phyloP scores from a whole-genome alignment of 2,113 vertebrate genomes.

The Hystrix brachyura region DNA sequence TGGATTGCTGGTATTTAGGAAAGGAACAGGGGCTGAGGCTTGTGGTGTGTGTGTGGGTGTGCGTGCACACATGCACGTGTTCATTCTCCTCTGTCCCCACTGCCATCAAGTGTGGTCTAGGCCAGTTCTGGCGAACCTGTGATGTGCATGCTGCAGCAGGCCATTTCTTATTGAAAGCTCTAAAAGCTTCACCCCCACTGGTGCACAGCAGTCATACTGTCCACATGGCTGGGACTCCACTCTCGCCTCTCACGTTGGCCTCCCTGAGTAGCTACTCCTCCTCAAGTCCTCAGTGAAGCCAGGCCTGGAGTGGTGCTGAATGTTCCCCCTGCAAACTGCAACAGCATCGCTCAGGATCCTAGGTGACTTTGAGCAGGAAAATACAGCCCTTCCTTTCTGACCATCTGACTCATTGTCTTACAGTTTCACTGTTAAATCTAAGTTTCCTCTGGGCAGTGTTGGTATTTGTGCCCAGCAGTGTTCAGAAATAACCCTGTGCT shows the following conservation, averaged over 20 bases:
- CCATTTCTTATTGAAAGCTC: no score
- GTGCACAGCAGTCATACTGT: not conserved
- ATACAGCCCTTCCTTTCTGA: not conserved
- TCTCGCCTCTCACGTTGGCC: not conserved
- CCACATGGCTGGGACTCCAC: not conserved
- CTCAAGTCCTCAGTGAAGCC: not conserved
- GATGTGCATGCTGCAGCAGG: no score
- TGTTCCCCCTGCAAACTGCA: not conserved
- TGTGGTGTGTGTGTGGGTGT: not conserved
- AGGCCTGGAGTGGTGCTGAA: not conserved
- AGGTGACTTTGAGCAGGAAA: conserved; percentile 42
- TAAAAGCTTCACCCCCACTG: no score
- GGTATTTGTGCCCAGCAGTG: conserved; percentile 33
- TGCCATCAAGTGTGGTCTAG: not conserved
- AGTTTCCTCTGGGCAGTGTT: conserved; percentile 48
- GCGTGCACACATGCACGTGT: not conserved
- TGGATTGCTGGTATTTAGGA: not conserved
- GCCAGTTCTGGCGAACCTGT: fast-evolving
- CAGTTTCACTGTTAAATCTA: conserved; percentile 30
- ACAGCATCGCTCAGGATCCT: not conserved
- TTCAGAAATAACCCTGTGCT: conserved; percentile 59
- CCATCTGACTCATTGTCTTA: conserved; percentile 37
- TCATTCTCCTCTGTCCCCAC: not conserved
- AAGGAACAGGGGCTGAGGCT: not conserved
- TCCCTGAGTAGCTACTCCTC: not conserved